Evolutionary conservation across 2,888 invertebrate genomes (phyloP), one percentile per base, ranked within the genome.

Genomic region (Nysson spinosus): DNA sequence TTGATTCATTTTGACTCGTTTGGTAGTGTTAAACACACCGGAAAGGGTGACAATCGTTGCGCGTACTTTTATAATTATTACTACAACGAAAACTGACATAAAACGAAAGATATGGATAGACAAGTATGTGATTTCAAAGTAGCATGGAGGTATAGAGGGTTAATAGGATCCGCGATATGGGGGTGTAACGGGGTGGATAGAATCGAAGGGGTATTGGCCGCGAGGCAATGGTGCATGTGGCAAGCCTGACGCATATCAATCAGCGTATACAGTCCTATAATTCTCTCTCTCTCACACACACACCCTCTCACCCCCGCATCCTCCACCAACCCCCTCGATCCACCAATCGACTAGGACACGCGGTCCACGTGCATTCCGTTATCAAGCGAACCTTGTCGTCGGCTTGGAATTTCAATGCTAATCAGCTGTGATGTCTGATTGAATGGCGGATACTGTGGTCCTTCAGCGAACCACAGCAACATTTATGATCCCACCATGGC

Each of bases 171-270:
- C 52, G 50, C 46, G 70, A 62, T 55, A 51, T 40, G 46, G 42
- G 40, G 37, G 55, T 32, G 24, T 67, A 73, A 73, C 72, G 68
- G 30, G 72, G 57, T 56, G 57, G 30, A 66, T 56, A 56, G 46
- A 65, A 74, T 57, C 65, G 69, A 57, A 22, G 52, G 66, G 60
- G 60, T 75, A 66, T 69, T 57, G 63, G 54, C 60, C 57, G 51
- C 57, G 72, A 61, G 74, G 75, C 71, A 75, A 74, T 71, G 75
- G 75, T 78, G 77, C 78, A 75, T 81, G 76, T 74, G 77, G 70
- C 77, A 68, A 71, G 78, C 76, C 77, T 80, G 82, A 83, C 83
- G 81, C 79, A 79, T 78, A 82, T 83, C 83, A 83, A 83, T 83
- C 82, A 82, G 58, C 49, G 62, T 56, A 55, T 74, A 64, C 65